Base-by-base conservation (phyloP, 2,797 vertebrate genomes). In the Alcedo quadribrachys region DNA sequence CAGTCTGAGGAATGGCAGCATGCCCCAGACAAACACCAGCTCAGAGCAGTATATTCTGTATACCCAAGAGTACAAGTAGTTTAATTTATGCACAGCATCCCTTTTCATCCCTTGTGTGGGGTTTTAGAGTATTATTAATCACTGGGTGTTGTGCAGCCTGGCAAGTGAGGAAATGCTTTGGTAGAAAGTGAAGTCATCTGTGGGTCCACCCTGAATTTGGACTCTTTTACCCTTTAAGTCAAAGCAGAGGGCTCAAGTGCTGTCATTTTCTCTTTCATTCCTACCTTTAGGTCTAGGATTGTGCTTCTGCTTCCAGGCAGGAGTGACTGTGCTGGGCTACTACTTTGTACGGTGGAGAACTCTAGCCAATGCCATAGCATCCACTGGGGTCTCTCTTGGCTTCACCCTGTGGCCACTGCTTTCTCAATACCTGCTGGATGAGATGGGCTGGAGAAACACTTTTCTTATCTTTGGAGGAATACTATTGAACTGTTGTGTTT, bases 291-390 rank as follows among this genome's bases (percentile, higher is more conserved):
- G 99, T 61, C 97, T 99, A 55, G 99, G 99, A 33, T 98, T 98
- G 42, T 99, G 98, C 96, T 98, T 99, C 95, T 98, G 98, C 95
- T 99, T 99, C 97, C 99, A 99, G 94, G 98, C 98, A 4, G 98
- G 98, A 32, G 96, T 99, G 93, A 99, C 98, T 1, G 98, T 97
- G n/a, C 95, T 99, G 80, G 98, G 99, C 4, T 98, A 98, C 87
- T 99, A 99, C 96, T 99, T 99, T 58, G 96, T 98, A 24, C 98
- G 97, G 13, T 98, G 98, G 6, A 97, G 94, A 61, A 97, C 98
- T 0, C 97, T 99, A 43, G 99, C 98, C 96, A 99, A 99, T 0
- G 98, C 99, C 4, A 45, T 99, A 78, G 98, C 99, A 12, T 99
- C 99, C 62, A 97, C 98, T 0, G 99, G 99, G 0, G 98, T 98